Evolutionary conservation across 2,797 vertebrate species (phyloP), one percentile per base, ranked within the genome.

Genomic region (Falco concolor): DNA sequence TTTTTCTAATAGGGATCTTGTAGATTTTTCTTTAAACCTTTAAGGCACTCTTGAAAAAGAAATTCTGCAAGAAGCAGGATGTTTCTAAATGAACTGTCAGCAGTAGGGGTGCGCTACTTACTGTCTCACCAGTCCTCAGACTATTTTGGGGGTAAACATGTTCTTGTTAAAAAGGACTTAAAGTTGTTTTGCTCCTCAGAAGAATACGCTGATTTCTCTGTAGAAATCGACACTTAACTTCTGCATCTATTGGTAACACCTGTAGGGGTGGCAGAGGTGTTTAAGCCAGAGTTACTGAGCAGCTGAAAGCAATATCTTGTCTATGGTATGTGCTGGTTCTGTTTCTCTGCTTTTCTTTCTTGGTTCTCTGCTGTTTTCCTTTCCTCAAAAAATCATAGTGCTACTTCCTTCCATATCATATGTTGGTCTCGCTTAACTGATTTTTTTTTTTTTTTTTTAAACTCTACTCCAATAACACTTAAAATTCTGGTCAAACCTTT

Each of bases 251-350:
- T 78, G 87, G 49, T 50, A 87, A 50, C 42, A 91, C 81, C 75
- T 94, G 90, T 27, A 9, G 38, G 28, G 1, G 1, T 12, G 13
- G 6, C 44, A 76, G 44, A 82, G 61, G 9, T 56, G 28, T 64
- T 87, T 73, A 91, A 53, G 34, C 20, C 42, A 5, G 10, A 36
- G 2, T 13, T 40, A 12, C 19, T 40, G 10, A 38, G 0, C 65
- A 95, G 53, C 47, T 78, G 70, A 18, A 45, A 20, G 30, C 28
- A 75, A 1, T 82, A 10, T 19, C 10, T 28, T 25, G 2, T 34
- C 7, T 20, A 6, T 0, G 32, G 24, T 16, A 0, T 0, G 19
- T 25, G 49, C 4, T 79, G 6, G 10, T 30, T 15, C 4, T 38
- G 1, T 13, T 24, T 12, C 2, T 3, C 12, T 49, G 2, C 4